Percentiles rank a stretch among this genome's conserved stretches.
Conservation (phyloP, 2,888 invertebrate genomes). For the Orchesellides sinensis region DNA sequence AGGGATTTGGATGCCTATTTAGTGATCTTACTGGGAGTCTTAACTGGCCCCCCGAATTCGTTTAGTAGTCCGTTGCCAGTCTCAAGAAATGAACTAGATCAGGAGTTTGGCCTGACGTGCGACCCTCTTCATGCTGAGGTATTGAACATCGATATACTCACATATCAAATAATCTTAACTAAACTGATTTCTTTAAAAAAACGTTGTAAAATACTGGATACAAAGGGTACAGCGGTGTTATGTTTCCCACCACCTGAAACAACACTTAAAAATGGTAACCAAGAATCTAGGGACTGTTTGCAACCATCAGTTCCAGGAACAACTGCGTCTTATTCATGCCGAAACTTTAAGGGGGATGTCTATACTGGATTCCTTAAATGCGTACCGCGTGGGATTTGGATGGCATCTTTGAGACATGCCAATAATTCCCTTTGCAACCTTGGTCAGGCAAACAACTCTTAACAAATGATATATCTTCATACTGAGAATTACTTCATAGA, state of each 20-base stretch:
- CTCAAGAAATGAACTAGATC: not conserved
- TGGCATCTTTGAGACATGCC: constrained; percentile 19
- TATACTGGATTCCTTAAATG: constrained; percentile 49
- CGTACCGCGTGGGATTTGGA: constrained; percentile 39
- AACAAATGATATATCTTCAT: not conserved
- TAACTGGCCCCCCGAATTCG: not conserved
- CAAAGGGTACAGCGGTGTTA: constrained; percentile 44
- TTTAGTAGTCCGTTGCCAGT: constrained; percentile 1
- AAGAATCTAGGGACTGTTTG: constrained; percentile 34
- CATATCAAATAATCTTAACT: not conserved
- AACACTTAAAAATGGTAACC: not conserved
- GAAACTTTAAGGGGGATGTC: constrained; percentile 12
- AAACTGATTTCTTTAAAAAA: not conserved
- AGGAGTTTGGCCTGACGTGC: not conserved
- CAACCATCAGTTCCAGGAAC: constrained; percentile 48
- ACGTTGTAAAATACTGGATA: not conserved
- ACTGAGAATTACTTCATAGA: not conserved
- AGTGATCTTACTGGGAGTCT: not conserved
- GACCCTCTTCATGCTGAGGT: constrained; percentile 39
- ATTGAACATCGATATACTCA: too few species aligned
- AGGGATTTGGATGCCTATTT: too few species aligned
- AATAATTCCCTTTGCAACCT: constrained; percentile 59
- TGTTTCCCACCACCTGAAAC: constrained; percentile 38
- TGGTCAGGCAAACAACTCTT: too few species aligned
- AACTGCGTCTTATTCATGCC: constrained; percentile 48